Evolutionary conservation across 2,888 invertebrate genomes (phyloP).

Genomic region (Tanytarsus gracilentus): DNA sequence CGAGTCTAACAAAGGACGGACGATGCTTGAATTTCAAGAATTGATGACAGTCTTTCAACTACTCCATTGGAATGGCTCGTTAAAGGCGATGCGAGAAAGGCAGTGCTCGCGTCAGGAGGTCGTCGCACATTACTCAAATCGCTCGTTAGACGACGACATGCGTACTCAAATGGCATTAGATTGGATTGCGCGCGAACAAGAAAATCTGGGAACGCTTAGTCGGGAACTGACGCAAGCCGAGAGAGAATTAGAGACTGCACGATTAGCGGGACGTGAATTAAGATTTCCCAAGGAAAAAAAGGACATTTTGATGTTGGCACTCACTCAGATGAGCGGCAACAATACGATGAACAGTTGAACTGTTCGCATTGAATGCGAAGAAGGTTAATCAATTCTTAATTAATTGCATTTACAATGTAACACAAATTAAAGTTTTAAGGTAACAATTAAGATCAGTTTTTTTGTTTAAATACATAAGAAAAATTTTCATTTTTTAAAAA

Average conservation of each 20-base stretch:
- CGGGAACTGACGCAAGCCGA: slow-evolving; percentile 77
- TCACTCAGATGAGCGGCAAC: slow-evolving; percentile 62
- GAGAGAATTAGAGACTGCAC: slow-evolving; percentile 73
- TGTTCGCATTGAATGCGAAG: neutral
- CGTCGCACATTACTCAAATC: slow-evolving; percentile 86
- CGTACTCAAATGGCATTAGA: slow-evolving; percentile 92
- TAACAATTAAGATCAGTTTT: too few relatives aligned
- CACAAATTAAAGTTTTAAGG: slow-evolving; percentile 28
- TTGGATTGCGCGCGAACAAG: slow-evolving; percentile 80
- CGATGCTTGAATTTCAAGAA: slow-evolving; percentile 94
- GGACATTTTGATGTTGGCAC: slow-evolving; percentile 83
- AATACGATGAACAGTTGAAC: slow-evolving; percentile 33
- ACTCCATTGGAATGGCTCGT: slow-evolving; percentile 92
- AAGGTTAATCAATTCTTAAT: neutral
- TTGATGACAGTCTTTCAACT: slow-evolving; percentile 96
- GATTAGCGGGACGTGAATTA: slow-evolving; percentile 80
- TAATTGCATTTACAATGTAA: slow-evolving; percentile 28
- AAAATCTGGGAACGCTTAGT: slow-evolving; percentile 64
- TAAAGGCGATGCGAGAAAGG: slow-evolving; percentile 89
- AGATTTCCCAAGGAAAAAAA: slow-evolving; percentile 93
- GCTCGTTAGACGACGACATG: slow-evolving; percentile 91
- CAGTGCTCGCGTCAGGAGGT: slow-evolving; percentile 90
- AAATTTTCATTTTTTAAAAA: too few relatives aligned
- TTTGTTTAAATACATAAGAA: too few relatives aligned
- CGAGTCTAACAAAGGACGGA: slow-evolving; percentile 76